Evolutionary conservation across 1,140 invertebrate species (phyloP), one percentile per base, ranked within the genome.

Genomic region (Hylaeus anthracinus): DNA sequence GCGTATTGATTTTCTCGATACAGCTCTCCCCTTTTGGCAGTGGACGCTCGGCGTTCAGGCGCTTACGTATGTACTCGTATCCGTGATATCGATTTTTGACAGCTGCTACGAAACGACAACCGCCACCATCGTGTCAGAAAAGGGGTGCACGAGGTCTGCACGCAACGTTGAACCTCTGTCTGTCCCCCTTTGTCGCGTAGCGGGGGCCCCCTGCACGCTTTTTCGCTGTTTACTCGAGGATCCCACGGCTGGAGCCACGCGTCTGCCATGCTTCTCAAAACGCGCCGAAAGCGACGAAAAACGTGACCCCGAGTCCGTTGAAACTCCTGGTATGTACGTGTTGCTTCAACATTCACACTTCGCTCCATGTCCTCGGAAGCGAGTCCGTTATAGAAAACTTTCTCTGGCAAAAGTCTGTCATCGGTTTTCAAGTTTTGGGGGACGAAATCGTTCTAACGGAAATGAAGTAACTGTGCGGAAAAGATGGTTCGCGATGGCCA

Each of bases 81-180:
- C 26, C 83, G 87, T 80, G 87, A 87, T 91, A 93, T 93, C 92
- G 92, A 93, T 93, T 93, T 92, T 92, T 92, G 91, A 93, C 92
- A 93, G 92, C 92, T 93, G 92, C 90, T 91, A 53, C 84, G 79
- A 81, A 86, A 85, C 86, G 85, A 72, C 37, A 51, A 72, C 43
- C 65, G 26, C 65, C 69, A 37, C 61, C 70, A 72, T 71, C 69
- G 60, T 64, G 39, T 12, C 51, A 43, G 5, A 37, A 64, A 81
- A 72, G 80, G 80, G 80, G 67, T 72, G 74, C 75, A 72, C 56
- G 39, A 81, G 79, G 72, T 67, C 72, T n/a, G 43, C 79, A 69
- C 72, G 64, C 55, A 75, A 80, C 14, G 69, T 48, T 26, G 14
- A 41, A 74, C 65, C 43, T 45, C 43, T 48, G 1, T 12, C 2